These are phyloP conservation scores for Himalopsyche anomala DNA, from an alignment of 2,888 invertebrate species.

Conservation along the genomic window DNA sequence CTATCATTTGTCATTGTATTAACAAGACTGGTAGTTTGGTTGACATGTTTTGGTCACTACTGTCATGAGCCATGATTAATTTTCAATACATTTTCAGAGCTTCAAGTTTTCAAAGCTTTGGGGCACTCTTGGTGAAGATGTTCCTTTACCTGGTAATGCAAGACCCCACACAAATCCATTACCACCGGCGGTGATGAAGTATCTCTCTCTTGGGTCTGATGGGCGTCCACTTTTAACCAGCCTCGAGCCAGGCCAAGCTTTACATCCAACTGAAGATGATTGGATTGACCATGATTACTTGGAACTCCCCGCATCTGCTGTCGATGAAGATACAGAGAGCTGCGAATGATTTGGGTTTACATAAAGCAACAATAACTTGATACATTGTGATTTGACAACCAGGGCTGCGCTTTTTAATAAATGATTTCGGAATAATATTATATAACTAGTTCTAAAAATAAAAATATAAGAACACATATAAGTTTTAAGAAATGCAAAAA, in stretches of 20 bases:
- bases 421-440: too few species aligned
- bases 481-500: too few species aligned
- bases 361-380: too few species aligned
- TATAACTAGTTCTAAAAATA: too few species aligned
- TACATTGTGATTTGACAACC: too few species aligned
- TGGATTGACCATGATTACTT: conserved; percentile 84
- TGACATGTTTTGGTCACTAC: not conserved
- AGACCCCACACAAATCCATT: conserved; percentile 73
- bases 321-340: not conserved
- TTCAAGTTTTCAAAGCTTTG: conserved; percentile 79
- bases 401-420: too few species aligned
- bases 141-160: conserved; percentile 82
- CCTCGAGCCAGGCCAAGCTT: conserved; percentile 75
- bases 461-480: too few species aligned
- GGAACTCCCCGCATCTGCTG: conserved; percentile 72
- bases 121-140: conserved; percentile 76
- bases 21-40: too few species aligned
- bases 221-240: conserved; percentile 80
- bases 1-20: too few species aligned
- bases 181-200: conserved; percentile 76
- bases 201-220: conserved; percentile 78
- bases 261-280: conserved; percentile 76
- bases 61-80: not conserved
- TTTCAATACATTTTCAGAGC: conserved; percentile 70
- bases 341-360: not conserved